A percentile compares a stretch with the other conserved stretches of the same genome.
These are phyloP conservation scores for Suricata suricatta DNA, from an alignment of 2,113 vertebrate genomes.

Conservation along the genomic window DNA sequence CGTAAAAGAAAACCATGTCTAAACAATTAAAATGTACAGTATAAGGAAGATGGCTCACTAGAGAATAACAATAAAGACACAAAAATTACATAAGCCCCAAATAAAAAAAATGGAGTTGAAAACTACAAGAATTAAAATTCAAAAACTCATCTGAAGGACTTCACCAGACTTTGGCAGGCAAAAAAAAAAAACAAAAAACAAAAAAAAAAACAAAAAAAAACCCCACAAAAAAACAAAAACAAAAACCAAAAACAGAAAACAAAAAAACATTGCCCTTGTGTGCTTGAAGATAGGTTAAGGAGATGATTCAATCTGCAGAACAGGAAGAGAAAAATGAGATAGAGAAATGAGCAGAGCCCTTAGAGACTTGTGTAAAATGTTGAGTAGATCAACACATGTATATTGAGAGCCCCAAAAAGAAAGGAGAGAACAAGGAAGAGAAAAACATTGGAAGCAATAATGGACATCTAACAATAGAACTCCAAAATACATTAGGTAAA, in stretches of 20 bases:
- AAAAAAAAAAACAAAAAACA: neutral
- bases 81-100: neutral
- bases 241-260: neutral
- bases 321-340: neutral
- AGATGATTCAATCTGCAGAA: neutral
- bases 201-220: neutral
- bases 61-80: neutral
- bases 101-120: neutral
- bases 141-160: neutral
- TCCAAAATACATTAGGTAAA: neutral
- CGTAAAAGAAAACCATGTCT: neutral
- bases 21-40: neutral
- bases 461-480: neutral
- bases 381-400: neutral
- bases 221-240: no score
- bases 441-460: neutral
- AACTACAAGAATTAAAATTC: neutral
- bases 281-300: neutral
- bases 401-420: neutral
- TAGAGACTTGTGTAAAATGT: neutral
- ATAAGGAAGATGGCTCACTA: neutral
- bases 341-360: neutral
- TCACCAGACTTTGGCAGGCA: neutral
- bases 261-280: neutral
- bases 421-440: neutral